A percentile compares a stretch with the other conserved stretches of the same genome.
Evolutionary conservation across 2,113 vertebrate species (phyloP).

Genomic region (Melospiza melodia): DNA sequence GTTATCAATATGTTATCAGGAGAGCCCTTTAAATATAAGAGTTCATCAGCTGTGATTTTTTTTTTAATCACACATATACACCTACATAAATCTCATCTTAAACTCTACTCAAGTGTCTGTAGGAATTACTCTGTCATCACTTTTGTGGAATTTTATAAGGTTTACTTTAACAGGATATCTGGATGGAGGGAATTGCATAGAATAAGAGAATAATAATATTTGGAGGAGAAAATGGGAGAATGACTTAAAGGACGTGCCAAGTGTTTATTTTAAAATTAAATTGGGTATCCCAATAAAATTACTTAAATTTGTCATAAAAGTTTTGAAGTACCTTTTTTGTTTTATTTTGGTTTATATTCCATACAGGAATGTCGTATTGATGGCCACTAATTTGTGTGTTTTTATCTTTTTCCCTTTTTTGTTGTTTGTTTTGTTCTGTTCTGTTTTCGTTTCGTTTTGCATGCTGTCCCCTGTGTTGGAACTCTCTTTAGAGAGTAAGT

Average conservation of each 20-base stretch:
- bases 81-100: not conserved
- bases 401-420: slow-evolving; percentile 78
- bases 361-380: slow-evolving; percentile 77
- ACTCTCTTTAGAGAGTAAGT: slow-evolving; percentile 99
- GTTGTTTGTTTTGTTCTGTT: slow-evolving; percentile 63
- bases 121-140: not conserved
- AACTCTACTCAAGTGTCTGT: not conserved
- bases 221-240: slow-evolving; percentile 1
- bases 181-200: not conserved
- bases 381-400: slow-evolving; percentile 87
- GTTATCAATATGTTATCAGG: not conserved
- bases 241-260: not conserved
- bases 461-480: slow-evolving; percentile 90
- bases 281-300: slow-evolving; percentile 43
- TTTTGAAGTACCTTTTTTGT: slow-evolving; percentile 68
- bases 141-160: not conserved
- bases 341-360: slow-evolving; percentile 70
- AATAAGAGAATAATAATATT: not conserved
- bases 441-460: slow-evolving; percentile 76
- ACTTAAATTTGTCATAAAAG: slow-evolving; percentile 55
- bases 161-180: not conserved
- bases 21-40: not conserved
- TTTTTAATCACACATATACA: not conserved
- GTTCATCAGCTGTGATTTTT: not conserved
- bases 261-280: slow-evolving; percentile 19